phyloP scores from a whole-genome alignment of 30 jellyfish, hydroid and myxozoan species.

The Clytia hemisphaerica region DNA sequence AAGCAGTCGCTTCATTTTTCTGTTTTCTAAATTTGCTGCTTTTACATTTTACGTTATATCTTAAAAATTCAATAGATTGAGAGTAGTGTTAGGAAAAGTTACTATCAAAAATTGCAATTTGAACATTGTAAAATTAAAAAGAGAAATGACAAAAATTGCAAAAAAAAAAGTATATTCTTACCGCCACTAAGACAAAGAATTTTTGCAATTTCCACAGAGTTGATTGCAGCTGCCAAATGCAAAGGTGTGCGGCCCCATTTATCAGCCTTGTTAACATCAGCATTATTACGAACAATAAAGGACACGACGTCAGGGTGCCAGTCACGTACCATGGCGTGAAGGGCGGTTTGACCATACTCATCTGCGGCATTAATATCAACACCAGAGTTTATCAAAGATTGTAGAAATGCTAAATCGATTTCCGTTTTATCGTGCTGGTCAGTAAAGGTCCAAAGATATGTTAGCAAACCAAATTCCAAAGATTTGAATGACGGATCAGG shows the following conservation, averaged over 20 bases:
- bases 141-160: too few species aligned
- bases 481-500: conserved; percentile 21
- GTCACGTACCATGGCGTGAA: conserved; percentile 39
- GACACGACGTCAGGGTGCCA: conserved; percentile 38
- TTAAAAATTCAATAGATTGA: too few species aligned
- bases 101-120: too few species aligned
- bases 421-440: conserved; percentile 42
- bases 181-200: conserved; percentile 23
- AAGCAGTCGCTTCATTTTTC: too few species aligned
- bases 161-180: too few species aligned
- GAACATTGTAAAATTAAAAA: too few species aligned
- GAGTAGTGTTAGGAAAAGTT: too few species aligned
- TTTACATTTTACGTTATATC: too few species aligned
- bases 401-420: conserved; percentile 26
- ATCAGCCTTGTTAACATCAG: conserved; percentile 29
- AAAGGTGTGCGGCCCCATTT: conserved; percentile 31
- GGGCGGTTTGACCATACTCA: conserved; percentile 27
- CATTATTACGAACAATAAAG: conserved; percentile 31
- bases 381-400: conserved; percentile 35
- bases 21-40: too few species aligned
- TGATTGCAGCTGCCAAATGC: conserved; percentile 40
- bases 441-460: conserved; percentile 32
- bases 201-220: conserved; percentile 24
- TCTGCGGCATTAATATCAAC: conserved; percentile 21
- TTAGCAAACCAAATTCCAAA: conserved; percentile 32